These are phyloP conservation scores for Chironomus striatipennis DNA, from an alignment of 1,140 invertebrate species.

Conservation along the genomic window DNA sequence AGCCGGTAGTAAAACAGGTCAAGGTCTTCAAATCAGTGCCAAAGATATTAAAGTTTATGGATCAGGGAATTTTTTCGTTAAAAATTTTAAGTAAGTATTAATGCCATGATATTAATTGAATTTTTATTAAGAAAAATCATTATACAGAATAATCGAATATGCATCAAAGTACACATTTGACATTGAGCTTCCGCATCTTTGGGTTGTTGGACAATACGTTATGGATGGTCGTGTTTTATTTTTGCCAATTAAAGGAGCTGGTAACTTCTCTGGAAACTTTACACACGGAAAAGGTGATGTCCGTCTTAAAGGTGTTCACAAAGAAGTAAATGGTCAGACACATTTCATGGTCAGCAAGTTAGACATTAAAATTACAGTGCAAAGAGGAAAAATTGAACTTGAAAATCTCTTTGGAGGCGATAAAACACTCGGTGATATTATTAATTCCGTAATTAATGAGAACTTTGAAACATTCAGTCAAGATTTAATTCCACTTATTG, in stretches of 20 bases:
- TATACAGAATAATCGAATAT: conserved; percentile 43
- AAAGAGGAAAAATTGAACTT: conserved; percentile 45
- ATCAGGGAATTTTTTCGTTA: conserved; percentile 50
- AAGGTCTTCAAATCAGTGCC: conserved; percentile 46
- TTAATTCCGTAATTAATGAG: conserved; percentile 53
- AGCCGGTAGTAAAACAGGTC: conserved; percentile 40
- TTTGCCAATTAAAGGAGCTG: conserved; percentile 51
- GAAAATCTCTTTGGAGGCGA: conserved; percentile 57
- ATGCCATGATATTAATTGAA: no score
- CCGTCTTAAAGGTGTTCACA: neutral
- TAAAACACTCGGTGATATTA: conserved; percentile 45
- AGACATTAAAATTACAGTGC: conserved; percentile 47
- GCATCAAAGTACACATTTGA: conserved; percentile 43
- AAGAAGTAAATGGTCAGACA: conserved; percentile 40
- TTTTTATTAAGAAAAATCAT: no score
- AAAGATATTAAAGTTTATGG: conserved; percentile 48
- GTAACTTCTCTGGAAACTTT: conserved; percentile 51
- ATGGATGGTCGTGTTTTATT: conserved; percentile 52
- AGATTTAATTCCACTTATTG: conserved; percentile 49
- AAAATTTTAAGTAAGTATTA: conserved; percentile 47
- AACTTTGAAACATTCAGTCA: conserved; percentile 51
- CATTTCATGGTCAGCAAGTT: conserved; percentile 46
- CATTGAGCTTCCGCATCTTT: conserved; percentile 46
- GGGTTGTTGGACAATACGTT: conserved; percentile 50
- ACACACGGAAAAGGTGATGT: conserved; percentile 29